Conservation (phyloP, 2,888 invertebrate species). For the Apeira syringaria region DNA sequence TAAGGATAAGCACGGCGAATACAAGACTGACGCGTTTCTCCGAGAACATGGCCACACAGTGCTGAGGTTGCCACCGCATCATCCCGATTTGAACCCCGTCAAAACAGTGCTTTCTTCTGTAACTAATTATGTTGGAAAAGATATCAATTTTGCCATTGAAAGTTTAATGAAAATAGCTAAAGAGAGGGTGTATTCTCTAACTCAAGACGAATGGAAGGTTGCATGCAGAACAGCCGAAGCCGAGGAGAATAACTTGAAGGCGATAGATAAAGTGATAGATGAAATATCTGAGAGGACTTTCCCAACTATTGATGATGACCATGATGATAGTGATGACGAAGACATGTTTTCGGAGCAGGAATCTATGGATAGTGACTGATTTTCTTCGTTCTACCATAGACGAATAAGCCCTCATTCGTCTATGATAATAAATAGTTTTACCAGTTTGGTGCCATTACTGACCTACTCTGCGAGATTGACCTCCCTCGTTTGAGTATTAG, state of each 20-base stretch:
- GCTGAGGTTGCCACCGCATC: slow-evolving; percentile 34
- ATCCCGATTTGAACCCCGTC: slow-evolving; percentile 39
- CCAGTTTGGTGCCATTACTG: no score
- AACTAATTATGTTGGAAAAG: slow-evolving; percentile 36
- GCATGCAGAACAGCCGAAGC: slow-evolving; percentile 35
- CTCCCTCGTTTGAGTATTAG: no score
- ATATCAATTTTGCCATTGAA: slow-evolving; percentile 31
- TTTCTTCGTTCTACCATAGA: no score
- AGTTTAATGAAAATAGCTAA: slow-evolving; percentile 41
- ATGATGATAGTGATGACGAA: slow-evolving; percentile 37
- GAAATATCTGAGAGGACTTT: slow-evolving; percentile 40
- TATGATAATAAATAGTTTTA: no score
- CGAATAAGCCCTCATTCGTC: no score
- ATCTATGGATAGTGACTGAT: slow-evolving; percentile 40
- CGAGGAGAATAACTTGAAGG: slow-evolving; percentile 40
- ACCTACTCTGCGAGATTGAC: no score
- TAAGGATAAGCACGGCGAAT: slow-evolving; percentile 40
- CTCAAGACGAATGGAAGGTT: slow-evolving; percentile 36
- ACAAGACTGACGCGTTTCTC: slow-evolving; percentile 36
- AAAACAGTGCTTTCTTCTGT: slow-evolving; percentile 33
- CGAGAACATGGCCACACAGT: slow-evolving; percentile 38
- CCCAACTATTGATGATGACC: slow-evolving; percentile 32
- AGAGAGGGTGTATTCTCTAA: slow-evolving; percentile 35
- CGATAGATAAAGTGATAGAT: slow-evolving; percentile 40
- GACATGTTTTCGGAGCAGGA: slow-evolving; percentile 38